Evolutionary conservation across 23 tunicate genomes (phyloP).

Genomic region (Phallusia fumigata): DNA sequence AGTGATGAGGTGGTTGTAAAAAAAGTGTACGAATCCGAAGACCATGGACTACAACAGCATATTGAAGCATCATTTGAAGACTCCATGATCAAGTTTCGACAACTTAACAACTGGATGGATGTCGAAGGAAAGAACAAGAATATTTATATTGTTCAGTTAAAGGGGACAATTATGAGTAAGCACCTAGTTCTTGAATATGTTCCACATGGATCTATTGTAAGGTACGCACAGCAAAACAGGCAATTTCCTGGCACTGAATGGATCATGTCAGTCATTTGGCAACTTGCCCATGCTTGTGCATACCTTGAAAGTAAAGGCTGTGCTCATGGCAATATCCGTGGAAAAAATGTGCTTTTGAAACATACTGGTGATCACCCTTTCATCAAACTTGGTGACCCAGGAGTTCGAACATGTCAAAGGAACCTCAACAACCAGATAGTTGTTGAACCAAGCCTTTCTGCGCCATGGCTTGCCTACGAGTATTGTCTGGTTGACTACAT

Average conservation of each 20-base stretch:
- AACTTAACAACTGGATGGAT: conserved; percentile 29
- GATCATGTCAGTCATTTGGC: conserved; percentile 81
- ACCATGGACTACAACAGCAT: conserved; percentile 45
- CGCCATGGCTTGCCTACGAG: conserved; percentile 90
- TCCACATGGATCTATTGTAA: conserved; percentile 58
- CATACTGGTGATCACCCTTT: conserved; percentile 62
- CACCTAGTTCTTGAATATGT: conserved; percentile 63
- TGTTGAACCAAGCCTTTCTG: conserved; percentile 49
- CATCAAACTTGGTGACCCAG: conserved; percentile 82
- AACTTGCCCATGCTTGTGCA: conserved; percentile 79
- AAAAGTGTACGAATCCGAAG: conserved; percentile 36
- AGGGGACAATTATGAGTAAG: conserved; percentile 66
- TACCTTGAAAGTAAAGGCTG: conserved; percentile 64
- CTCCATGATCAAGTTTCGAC: conserved; percentile 42
- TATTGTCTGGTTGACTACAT: conserved; percentile 44
- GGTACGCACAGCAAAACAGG: conserved; percentile 16
- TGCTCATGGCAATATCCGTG: conserved; percentile 85
- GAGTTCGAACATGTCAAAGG: conserved; percentile 47
- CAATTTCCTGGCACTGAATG: conserved; percentile 22
- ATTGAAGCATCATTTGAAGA: conserved; percentile 78
- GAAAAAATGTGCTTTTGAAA: conserved; percentile 76
- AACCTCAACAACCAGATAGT: conserved; percentile 2
- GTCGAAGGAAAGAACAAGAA: conserved; percentile 9
- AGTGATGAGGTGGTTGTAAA: conserved; percentile 35
- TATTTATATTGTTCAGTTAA: conserved; percentile 62